Evolutionary conservation across 1,140 invertebrate species (phyloP).

Genomic region (Calliopsis andreniformis): DNA sequence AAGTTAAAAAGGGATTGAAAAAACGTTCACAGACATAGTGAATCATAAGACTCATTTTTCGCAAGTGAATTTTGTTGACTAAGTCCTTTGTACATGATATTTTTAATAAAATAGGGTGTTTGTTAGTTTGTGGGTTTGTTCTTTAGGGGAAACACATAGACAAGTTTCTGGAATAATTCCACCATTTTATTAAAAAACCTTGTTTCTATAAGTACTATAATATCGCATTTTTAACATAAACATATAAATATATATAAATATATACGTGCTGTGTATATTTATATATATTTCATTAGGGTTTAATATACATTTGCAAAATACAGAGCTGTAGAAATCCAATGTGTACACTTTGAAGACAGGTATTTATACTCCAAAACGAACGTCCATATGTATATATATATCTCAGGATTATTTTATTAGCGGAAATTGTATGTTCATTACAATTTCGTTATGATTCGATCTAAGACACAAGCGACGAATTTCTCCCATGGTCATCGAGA

Average conservation of each 20-base stretch:
- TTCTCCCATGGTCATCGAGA: no score
- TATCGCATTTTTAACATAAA: conserved; percentile 59
- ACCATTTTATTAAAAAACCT: conserved; percentile 72
- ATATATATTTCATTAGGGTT: conserved; percentile 49
- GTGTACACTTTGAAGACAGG: conserved; percentile 43
- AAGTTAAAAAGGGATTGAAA: conserved; percentile 85
- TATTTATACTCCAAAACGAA: conserved; percentile 26
- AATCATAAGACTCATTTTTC: background rate
- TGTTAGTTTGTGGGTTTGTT: conserved; percentile 1
- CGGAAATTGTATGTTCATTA: conserved; percentile 11
- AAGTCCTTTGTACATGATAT: conserved; percentile 3
- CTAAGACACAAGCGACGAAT: no score
- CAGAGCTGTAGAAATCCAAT: conserved; percentile 56
- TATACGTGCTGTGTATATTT: conserved; percentile 49
- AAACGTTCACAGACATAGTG: conserved; percentile 58
- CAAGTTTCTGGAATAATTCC: conserved; percentile 57
- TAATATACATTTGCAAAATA: conserved; percentile 72
- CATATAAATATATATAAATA: conserved; percentile 42
- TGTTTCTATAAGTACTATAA: conserved; percentile 63
- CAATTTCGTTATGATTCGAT: background rate
- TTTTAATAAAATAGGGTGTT: conserved; percentile 41
- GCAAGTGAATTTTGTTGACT: background rate
- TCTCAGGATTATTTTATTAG: conserved; percentile 1
- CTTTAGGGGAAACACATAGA: background rate
- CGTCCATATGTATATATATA: conserved; percentile 5